Evolutionary conservation across 2,113 vertebrate genomes (phyloP).

Genomic region (Siniperca knerii): DNA sequence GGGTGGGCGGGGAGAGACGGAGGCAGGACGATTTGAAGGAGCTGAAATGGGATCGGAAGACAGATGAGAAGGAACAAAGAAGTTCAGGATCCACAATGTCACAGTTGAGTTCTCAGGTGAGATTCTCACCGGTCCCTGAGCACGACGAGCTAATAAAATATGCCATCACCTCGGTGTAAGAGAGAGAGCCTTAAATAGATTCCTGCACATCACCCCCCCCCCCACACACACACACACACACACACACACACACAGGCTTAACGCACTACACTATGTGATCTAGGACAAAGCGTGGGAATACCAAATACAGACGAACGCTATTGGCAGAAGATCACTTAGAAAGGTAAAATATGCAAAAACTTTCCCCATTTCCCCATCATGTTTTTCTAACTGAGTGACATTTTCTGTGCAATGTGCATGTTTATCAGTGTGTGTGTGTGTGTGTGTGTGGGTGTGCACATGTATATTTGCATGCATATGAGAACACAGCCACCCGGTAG

Average conservation of each 20-base stretch:
- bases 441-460: background rate
- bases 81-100: constrained; percentile 61
- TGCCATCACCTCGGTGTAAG: constrained; percentile 64
- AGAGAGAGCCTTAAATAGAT: constrained; percentile 61
- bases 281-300: constrained; percentile 35
- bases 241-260: constrained; percentile 25
- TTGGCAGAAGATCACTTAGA: constrained; percentile 43
- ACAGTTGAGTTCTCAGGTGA: constrained; percentile 66
- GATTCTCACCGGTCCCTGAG: constrained; percentile 41
- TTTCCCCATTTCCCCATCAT: background rate
- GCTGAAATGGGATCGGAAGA: constrained; percentile 51
- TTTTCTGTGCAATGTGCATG: constrained; percentile 16
- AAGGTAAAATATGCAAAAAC: constrained; percentile 33
- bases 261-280: constrained; percentile 4
- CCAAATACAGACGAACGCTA: constrained; percentile 13
- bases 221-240: constrained; percentile 8
- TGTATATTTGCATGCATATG: constrained; percentile 52
- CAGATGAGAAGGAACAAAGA: constrained; percentile 56
- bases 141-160: constrained; percentile 66
- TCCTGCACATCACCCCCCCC: constrained; percentile 12
- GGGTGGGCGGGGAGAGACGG: constrained; percentile 29
- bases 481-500: constrained; percentile 42
- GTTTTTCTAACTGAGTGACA: constrained; percentile 34
- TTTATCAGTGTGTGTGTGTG: constrained; percentile 16
- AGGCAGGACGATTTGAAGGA: constrained; percentile 45